These are phyloP conservation scores for Xyrauchen texanus DNA, from an alignment of 2,113 vertebrate species.

Conservation along the genomic window DNA sequence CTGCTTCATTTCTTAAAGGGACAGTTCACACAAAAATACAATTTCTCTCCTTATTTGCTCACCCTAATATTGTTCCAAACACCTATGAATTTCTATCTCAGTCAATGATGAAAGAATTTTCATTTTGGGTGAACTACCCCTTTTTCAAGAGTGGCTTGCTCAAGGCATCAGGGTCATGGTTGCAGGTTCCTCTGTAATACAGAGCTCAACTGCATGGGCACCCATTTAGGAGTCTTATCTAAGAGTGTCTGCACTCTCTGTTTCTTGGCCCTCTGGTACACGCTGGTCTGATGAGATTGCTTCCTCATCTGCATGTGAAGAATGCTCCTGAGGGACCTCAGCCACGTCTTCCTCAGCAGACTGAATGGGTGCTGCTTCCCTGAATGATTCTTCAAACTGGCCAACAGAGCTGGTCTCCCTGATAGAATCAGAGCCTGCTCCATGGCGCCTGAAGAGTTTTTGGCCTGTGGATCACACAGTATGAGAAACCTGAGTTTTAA, in stretches of 20 bases:
- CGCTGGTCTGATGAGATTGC: constrained; percentile 28
- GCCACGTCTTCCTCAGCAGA: constrained; percentile 1
- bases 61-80: too few relatives aligned
- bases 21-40: too few relatives aligned
- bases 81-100: too few relatives aligned
- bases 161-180: constrained; percentile 43
- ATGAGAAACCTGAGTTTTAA: background rate
- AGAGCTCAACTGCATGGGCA: constrained; percentile 7
- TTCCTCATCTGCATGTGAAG: constrained; percentile 22
- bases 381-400: constrained; percentile 76
- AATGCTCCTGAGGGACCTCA: constrained; percentile 37
- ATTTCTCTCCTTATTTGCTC: too few relatives aligned
- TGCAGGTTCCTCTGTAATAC: background rate
- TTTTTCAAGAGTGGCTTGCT: constrained; percentile 23
- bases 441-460: constrained; percentile 82
- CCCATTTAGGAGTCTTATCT: constrained; percentile 53
- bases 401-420: constrained; percentile 84
- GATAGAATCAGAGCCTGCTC: constrained; percentile 72
- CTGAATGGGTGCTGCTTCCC: constrained; percentile 55
- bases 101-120: too few relatives aligned
- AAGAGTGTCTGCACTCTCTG: constrained; percentile 45
- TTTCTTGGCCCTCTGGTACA: constrained; percentile 56
- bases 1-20: constrained; percentile 36
- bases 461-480: constrained; percentile 77
- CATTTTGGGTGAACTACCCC: too few relatives aligned